Evolutionary conservation across 1,140 invertebrate genomes (phyloP), one percentile per base, ranked within the genome.

Genomic region (Sminthurinus signatus): DNA sequence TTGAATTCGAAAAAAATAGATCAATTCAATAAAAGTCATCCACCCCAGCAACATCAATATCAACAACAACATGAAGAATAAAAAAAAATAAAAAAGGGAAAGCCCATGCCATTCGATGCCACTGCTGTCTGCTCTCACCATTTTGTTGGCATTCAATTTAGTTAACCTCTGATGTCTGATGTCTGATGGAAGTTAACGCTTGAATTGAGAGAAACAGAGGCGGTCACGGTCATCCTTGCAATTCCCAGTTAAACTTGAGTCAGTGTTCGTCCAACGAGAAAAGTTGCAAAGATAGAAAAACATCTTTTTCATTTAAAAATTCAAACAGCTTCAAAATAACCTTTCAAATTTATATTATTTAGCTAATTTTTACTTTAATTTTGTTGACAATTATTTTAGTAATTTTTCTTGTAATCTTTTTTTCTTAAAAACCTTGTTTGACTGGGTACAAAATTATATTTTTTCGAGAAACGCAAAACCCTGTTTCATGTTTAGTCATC

Each of bases 221-320:
- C 44, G 44, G 44, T 46, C 44, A 46, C 44, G 44, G 44, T 46
- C 44, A 46, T 46, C 44, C 15, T 46, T 46, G 44, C 21, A 4
- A 5, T 10, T n/a, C 5, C 21, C 21, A 17, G 5, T 21, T n/a
- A 10, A 17, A 46, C 44, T 19, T 46, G 4, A 46, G 15, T 46
- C 8, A 10, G 5, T 21, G 5, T 46, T 19, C n/a, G 4, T 46
- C 44, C 44, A 46, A 19, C 15, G 5, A 19, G 4, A 46, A 10
- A 46, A 10, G 44, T 19, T 8, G 17, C 8, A 39, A 17, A 39
- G 8, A 10, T 39, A 10, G 36, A 39, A 39, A 8, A 39, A 39
- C 8, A 39, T 8, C 17, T 17, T 39, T 10, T 39, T 39, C 36
- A 39, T 17, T 10, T 10, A 10, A 39, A 39, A 10, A 8, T 39